Percentiles rank a stretch among this genome's conserved stretches.
phyloP scores from a whole-genome alignment of 2,888 invertebrate species.

The Leuctra nigra region DNA sequence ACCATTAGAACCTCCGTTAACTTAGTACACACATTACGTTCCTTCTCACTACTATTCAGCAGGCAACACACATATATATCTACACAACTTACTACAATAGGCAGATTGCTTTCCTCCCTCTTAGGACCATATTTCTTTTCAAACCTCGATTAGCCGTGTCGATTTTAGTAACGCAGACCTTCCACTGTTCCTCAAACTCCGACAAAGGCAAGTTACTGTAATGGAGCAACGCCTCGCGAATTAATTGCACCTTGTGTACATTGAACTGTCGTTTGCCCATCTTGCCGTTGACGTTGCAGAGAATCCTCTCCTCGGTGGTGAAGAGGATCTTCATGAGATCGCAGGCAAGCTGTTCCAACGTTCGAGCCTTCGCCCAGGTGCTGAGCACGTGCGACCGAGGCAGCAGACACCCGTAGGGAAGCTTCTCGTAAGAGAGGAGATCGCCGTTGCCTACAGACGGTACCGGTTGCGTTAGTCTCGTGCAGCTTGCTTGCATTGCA shows the following conservation, averaged over 20 bases:
- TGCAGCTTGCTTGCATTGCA: background rate
- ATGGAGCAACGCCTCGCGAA: slow-evolving; percentile 41
- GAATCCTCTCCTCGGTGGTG: slow-evolving; percentile 42
- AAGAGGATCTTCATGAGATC: slow-evolving; percentile 44
- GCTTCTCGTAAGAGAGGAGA: slow-evolving; percentile 38
- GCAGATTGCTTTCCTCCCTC: slow-evolving; percentile 27
- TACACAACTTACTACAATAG: slow-evolving; percentile 15
- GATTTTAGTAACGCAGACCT: slow-evolving; percentile 44
- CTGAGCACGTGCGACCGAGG: slow-evolving; percentile 41
- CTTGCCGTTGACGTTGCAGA: slow-evolving; percentile 44
- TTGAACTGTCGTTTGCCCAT: slow-evolving; percentile 45
- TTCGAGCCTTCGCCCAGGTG: slow-evolving; percentile 42
- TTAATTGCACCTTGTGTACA: slow-evolving; percentile 42
- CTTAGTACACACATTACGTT: too few species aligned
- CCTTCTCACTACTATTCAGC: too few species aligned
- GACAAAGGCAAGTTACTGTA: slow-evolving; percentile 40
- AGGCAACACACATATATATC: too few species aligned
- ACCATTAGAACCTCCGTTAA: too few species aligned
- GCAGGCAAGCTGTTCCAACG: slow-evolving; percentile 43
- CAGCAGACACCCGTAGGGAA: slow-evolving; percentile 42
- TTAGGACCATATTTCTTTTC: slow-evolving; percentile 41
- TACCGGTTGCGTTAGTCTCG: slow-evolving; percentile 4
- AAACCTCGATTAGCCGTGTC: slow-evolving; percentile 43
- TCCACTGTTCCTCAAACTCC: slow-evolving; percentile 44
- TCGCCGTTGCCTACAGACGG: slow-evolving; percentile 2